Conservation (phyloP, 2,113 vertebrate genomes). For the Nothocercus nigrocapillus region DNA sequence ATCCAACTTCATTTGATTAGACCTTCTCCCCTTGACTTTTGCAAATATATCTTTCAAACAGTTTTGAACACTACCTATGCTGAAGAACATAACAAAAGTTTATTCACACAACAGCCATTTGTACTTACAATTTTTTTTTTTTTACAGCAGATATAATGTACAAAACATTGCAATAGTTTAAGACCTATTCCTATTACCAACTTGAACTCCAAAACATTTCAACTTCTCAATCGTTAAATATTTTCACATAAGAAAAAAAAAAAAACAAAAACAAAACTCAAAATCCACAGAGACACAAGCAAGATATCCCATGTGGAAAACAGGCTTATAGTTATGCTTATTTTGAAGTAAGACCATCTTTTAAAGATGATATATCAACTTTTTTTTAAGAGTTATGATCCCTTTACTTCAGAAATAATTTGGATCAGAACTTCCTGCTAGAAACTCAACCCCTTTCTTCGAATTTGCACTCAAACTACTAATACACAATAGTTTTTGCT, state of each 20-base stretch:
- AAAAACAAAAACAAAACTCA: conserved; percentile 30
- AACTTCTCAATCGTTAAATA: conserved; percentile 67
- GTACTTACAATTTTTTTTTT: conserved; percentile 73
- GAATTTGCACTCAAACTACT: conserved; percentile 36
- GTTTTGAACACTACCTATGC: conserved; percentile 51
- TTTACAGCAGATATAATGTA: conserved; percentile 76
- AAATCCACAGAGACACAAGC: conserved; percentile 60
- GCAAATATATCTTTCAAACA: conserved; percentile 31
- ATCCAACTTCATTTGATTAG: neutral
- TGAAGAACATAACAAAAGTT: conserved; percentile 76
- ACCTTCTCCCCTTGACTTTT: neutral
- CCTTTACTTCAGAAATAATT: conserved; percentile 43
- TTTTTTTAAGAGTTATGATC: conserved; percentile 5
- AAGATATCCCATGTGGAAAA: conserved; percentile 61
- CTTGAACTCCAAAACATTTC: conserved; percentile 64
- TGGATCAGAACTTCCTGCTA: conserved; percentile 29
- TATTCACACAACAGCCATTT: conserved; percentile 76
- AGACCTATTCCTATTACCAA: conserved; percentile 57
- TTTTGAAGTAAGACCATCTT: conserved; percentile 60
- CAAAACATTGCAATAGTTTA: conserved; percentile 71
- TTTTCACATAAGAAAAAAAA: conserved; percentile 17
- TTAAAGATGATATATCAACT: conserved; percentile 62
- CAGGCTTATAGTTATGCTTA: conserved; percentile 45
- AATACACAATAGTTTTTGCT: conserved; percentile 6
- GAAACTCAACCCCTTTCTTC: conserved; percentile 32